phyloP scores from a whole-genome alignment of 2,888 invertebrate species.

The Frankliniella intonsa region DNA sequence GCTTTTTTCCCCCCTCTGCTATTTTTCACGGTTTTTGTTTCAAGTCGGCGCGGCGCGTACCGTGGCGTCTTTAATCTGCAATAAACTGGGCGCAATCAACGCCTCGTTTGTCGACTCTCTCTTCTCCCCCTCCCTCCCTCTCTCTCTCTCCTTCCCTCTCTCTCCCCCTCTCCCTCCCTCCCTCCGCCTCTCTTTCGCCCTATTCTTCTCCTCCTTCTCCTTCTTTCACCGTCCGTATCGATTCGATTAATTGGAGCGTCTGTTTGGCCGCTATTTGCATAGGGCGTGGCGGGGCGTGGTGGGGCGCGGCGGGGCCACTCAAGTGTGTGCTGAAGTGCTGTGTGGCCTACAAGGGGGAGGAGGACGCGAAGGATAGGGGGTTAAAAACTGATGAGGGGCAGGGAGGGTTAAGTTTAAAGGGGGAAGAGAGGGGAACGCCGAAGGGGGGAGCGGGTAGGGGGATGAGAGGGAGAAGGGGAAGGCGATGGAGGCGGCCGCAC shows the following conservation, averaged over 20 bases:
- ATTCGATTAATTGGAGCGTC: neutral
- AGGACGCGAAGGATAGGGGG: neutral
- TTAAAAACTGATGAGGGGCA: no score
- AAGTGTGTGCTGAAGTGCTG: neutral
- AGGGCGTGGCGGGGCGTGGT: neutral
- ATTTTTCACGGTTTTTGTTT: no score
- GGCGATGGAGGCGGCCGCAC: no score
- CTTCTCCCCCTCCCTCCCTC: neutral
- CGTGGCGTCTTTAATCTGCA: no score
- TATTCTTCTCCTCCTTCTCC: neutral
- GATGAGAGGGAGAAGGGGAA: no score
- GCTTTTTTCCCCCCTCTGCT: no score
- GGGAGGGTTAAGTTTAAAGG: no score
- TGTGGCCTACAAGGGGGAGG: neutral
- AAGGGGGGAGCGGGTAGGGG: no score
- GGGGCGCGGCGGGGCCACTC: neutral
- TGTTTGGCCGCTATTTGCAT: neutral
- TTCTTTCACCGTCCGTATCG: neutral
- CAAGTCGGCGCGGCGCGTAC: no score
- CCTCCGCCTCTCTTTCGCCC: neutral
- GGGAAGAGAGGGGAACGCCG: no score
- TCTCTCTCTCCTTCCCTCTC: conserved; percentile 21
- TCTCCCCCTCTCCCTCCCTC: conserved; percentile 7
- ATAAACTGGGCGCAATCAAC: no score
- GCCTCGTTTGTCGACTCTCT: neutral